Evolutionary conservation across 2,888 invertebrate species (phyloP).

Genomic region (Poecilus cupreus): DNA sequence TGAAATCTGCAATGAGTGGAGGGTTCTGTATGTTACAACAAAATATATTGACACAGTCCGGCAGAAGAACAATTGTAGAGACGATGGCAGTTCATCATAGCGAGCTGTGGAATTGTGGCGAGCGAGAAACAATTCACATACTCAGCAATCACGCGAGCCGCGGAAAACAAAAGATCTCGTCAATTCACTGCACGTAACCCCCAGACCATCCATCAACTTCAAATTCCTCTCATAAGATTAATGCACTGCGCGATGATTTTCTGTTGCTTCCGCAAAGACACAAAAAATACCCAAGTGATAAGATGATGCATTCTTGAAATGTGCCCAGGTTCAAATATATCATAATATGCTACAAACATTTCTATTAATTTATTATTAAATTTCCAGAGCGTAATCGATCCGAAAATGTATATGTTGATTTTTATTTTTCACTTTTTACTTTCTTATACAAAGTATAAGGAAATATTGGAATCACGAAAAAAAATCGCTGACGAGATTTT

Average conservation of each 20-base stretch:
- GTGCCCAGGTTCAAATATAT: too few species aligned
- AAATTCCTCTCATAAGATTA: conserved; percentile 43
- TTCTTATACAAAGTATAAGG: too few species aligned
- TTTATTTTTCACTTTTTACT: too few species aligned
- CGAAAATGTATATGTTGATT: too few species aligned
- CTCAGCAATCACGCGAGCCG: conserved; percentile 33
- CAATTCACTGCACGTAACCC: conserved; percentile 49
- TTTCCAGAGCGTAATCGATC: too few species aligned
- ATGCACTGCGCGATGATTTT: conserved; percentile 38
- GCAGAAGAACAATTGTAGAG: neutral
- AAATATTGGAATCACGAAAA: too few species aligned
- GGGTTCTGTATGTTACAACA: neutral
- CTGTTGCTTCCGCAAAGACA: neutral
- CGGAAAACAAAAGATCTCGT: conserved; percentile 47
- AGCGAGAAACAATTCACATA: conserved; percentile 43
- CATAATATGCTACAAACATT: too few species aligned
- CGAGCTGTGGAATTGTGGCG: neutral
- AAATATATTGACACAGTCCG: neutral
- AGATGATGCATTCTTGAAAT: neutral
- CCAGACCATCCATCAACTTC: conserved; percentile 52
- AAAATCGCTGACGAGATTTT: too few species aligned
- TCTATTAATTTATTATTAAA: too few species aligned
- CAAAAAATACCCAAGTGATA: neutral
- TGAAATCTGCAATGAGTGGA: too few species aligned
- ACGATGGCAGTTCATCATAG: conserved; percentile 24